Conservation (phyloP, 2,113 vertebrate species). For the Procavia capensis region DNA sequence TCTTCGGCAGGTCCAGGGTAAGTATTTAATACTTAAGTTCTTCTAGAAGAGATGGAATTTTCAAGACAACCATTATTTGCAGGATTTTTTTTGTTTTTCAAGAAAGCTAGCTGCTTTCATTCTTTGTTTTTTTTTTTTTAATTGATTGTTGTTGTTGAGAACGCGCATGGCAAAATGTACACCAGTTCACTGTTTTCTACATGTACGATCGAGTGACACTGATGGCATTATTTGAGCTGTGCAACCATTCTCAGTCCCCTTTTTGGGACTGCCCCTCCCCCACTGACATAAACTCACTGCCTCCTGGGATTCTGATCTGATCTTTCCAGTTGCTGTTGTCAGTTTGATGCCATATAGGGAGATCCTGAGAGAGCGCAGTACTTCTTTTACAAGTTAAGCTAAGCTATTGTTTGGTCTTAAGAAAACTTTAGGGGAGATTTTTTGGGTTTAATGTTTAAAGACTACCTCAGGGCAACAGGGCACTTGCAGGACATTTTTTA, state of each 20-base stretch:
- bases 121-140: neutral
- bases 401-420: neutral
- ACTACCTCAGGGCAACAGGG: neutral
- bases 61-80: slow-evolving; percentile 36
- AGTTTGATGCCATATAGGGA: neutral
- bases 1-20: slow-evolving; percentile 60
- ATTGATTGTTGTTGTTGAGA: neutral
- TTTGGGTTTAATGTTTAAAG: neutral
- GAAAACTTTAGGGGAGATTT: neutral
- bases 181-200: neutral
- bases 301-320: neutral
- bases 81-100: neutral
- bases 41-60: slow-evolving; percentile 37
- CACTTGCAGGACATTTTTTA: neutral
- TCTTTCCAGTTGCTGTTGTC: neutral
- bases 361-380: neutral
- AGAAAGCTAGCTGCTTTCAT: too few relatives aligned
- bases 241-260: neutral
- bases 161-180: neutral
- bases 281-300: neutral
- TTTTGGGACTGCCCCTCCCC: neutral
- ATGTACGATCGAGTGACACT: neutral
- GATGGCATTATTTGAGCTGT: neutral
- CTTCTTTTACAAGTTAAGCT: neutral
- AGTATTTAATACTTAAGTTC: slow-evolving; percentile 80